phyloP scores from a whole-genome alignment of 2,888 invertebrate species.

The Eupithecia vulgata region DNA sequence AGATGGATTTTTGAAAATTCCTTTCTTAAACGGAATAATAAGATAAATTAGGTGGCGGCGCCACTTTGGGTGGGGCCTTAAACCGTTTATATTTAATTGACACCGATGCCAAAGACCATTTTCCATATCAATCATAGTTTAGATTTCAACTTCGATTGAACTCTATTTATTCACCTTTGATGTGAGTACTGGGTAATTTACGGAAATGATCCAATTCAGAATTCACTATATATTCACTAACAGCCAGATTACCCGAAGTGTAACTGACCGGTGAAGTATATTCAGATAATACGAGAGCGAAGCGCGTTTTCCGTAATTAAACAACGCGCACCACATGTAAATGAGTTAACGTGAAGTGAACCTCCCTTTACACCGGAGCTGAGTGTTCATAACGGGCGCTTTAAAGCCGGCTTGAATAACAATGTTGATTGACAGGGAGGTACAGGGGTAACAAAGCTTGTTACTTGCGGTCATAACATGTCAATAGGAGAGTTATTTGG shows the following conservation, averaged over 20 bases:
- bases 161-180: too few species aligned
- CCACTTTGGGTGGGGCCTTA: too few species aligned
- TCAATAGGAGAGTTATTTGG: neutral
- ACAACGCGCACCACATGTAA: neutral
- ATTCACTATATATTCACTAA: neutral
- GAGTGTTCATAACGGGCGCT: neutral
- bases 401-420: neutral
- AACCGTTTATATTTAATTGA: too few species aligned
- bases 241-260: neutral
- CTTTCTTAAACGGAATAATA: too few species aligned
- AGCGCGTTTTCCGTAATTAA: neutral
- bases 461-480: neutral
- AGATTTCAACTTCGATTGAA: too few species aligned
- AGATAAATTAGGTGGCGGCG: too few species aligned
- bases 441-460: neutral
- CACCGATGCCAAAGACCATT: too few species aligned
- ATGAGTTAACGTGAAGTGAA: neutral
- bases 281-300: neutral
- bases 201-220: neutral
- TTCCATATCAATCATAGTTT: too few species aligned
- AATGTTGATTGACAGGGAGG: neutral
- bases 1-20: too few species aligned
- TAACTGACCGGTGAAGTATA: neutral
- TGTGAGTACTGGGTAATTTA: too few species aligned
- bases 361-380: neutral